Conservation (phyloP, 2,888 invertebrate genomes). For the Lamellibrachia satsuma region DNA sequence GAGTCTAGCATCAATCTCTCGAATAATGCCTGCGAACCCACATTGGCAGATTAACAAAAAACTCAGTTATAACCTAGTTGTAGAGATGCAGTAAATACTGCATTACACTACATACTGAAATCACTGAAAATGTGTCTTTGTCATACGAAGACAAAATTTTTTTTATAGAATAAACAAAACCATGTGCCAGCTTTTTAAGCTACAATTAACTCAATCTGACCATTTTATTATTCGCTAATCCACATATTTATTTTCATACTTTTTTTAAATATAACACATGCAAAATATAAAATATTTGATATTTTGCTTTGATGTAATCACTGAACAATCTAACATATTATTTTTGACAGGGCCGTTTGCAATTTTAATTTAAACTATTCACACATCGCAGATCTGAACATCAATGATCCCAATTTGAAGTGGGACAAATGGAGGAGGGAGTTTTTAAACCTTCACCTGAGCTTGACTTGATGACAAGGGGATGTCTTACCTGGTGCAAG, state of each 20-base stretch:
- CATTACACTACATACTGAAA: neutral
- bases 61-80: neutral
- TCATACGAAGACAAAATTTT: too few species aligned
- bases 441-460: too few species aligned
- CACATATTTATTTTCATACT: neutral
- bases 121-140: neutral
- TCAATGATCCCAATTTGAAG: too few species aligned
- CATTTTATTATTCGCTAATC: neutral
- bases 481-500: conserved; percentile 49
- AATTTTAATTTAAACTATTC: too few species aligned
- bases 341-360: too few species aligned
- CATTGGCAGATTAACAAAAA: conserved; percentile 14
- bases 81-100: neutral
- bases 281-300: too few species aligned
- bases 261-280: too few species aligned
- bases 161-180: neutral
- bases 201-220: neutral
- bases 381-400: too few species aligned
- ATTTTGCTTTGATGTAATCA: too few species aligned
- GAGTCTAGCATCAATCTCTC: conserved; percentile 55
- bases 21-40: conserved; percentile 55
- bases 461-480: too few species aligned
- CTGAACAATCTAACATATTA: too few species aligned
- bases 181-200: neutral
- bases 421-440: too few species aligned